A percentile compares a stretch with the other conserved stretches of the same genome.
phyloP scores from a whole-genome alignment of 2,113 vertebrate genomes.

The Sterna hirundo region DNA sequence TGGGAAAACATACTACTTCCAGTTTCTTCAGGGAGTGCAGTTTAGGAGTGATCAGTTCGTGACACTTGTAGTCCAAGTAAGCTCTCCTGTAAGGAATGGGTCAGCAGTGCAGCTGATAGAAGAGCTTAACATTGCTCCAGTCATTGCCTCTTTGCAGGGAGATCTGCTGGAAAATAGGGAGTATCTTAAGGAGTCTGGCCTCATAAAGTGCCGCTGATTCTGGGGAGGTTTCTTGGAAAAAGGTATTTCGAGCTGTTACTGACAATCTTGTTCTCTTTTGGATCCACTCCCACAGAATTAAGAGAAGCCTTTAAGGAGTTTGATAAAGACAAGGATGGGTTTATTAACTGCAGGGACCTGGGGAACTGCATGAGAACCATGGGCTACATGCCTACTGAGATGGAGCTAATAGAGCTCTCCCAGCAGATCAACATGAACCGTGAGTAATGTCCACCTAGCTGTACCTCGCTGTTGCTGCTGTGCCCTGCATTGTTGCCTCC shows the following conservation, averaged over 20 bases:
- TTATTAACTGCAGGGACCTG: constrained; percentile 96
- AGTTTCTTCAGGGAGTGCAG: not conserved
- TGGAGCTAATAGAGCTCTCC: constrained; percentile 97
- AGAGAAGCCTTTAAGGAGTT: constrained; percentile 96
- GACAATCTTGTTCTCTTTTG: not conserved
- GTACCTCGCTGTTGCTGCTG: not conserved
- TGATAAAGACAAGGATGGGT: constrained; percentile 96
- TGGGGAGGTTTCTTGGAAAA: not conserved
- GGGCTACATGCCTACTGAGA: constrained; percentile 99
- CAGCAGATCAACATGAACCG: constrained; percentile 99
- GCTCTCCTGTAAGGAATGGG: not conserved
- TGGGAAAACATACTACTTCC: not conserved
- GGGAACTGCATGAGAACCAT: constrained; percentile 99
- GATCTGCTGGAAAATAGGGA: not conserved
- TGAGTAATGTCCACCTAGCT: constrained; percentile 65
- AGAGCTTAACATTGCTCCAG: not conserved
- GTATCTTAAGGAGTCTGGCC: not conserved
- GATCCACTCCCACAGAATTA: constrained; percentile 78
- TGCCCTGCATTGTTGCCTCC: not conserved
- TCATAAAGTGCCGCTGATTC: not conserved
- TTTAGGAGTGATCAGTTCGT: not conserved
- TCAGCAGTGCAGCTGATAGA: not conserved
- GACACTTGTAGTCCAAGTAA: not conserved
- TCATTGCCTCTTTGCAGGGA: not conserved
- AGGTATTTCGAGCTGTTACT: not conserved